Evolutionary conservation across 2,113 vertebrate genomes (phyloP).

Genomic region (Capricornis sumatraensis): DNA sequence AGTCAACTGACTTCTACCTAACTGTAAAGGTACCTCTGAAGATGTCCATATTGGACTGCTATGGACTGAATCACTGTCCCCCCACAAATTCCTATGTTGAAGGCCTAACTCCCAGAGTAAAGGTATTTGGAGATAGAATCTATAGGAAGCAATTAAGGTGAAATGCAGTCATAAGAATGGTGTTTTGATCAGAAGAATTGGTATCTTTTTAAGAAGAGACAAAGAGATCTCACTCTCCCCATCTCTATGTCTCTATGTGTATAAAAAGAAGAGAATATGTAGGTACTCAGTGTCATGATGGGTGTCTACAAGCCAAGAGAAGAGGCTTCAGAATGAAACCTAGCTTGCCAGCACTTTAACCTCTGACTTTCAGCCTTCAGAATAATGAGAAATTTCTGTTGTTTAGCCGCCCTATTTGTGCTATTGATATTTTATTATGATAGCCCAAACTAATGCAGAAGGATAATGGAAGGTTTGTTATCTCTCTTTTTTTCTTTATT

Average conservation of each 20-base stretch:
- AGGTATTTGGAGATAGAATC: not conserved
- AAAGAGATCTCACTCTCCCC: not conserved
- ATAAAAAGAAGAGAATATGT: not conserved
- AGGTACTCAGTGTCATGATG: not conserved
- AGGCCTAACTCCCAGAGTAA: not conserved
- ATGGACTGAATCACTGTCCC: not conserved
- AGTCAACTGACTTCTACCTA: not conserved
- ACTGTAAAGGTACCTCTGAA: not conserved
- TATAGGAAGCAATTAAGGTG: not conserved
- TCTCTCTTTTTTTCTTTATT: not conserved
- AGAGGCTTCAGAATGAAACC: not conserved
- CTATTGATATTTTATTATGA: not conserved
- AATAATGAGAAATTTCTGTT: not conserved
- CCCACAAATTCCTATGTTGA: not conserved
- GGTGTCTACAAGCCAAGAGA: not conserved
- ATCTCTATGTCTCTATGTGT: not conserved
- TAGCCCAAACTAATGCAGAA: not conserved
- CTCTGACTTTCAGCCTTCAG: not conserved
- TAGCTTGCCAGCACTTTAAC: not conserved
- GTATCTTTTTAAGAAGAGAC: not conserved
- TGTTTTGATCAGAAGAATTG: not conserved
- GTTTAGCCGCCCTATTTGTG: not conserved
- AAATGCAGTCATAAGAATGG: not conserved
- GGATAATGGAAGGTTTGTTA: not conserved
- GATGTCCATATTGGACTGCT: fast-evolving